Conservation (phyloP, 2,113 vertebrate species). For the Chunga burmeisteri region DNA sequence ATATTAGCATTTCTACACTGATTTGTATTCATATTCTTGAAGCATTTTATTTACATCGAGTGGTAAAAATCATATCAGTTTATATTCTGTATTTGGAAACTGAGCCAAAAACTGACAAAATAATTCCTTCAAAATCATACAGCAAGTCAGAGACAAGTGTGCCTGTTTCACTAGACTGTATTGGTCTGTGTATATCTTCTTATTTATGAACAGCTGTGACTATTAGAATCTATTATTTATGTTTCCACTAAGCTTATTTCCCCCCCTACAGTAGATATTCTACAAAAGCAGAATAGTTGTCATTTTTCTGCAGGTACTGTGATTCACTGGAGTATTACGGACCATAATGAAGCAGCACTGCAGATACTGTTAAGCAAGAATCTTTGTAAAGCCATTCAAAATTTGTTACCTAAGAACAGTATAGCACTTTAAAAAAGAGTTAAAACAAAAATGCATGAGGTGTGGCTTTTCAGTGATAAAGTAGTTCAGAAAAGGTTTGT, state of each 20-base stretch:
- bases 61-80: not conserved
- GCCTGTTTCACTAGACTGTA: not conserved
- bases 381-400: not conserved
- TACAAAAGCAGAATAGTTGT: not conserved
- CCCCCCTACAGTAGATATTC: not conserved
- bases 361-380: not conserved
- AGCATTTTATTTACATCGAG: slow-evolving; percentile 5
- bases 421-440: not conserved
- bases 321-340: not conserved
- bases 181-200: not conserved
- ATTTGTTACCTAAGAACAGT: not conserved
- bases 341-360: not conserved
- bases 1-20: not conserved
- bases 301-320: slow-evolving; percentile 12
- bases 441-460: not conserved
- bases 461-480: not conserved
- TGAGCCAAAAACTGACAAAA: not conserved
- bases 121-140: slow-evolving; percentile 1
- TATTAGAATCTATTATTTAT: slow-evolving; percentile 50
- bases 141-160: not conserved
- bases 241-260: not conserved
- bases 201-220: slow-evolving; percentile 17
- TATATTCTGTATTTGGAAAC: not conserved
- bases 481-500: not conserved
- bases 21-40: not conserved